phyloP scores from a whole-genome alignment of 2,888 invertebrate genomes.

The Dilophus febrilis region DNA sequence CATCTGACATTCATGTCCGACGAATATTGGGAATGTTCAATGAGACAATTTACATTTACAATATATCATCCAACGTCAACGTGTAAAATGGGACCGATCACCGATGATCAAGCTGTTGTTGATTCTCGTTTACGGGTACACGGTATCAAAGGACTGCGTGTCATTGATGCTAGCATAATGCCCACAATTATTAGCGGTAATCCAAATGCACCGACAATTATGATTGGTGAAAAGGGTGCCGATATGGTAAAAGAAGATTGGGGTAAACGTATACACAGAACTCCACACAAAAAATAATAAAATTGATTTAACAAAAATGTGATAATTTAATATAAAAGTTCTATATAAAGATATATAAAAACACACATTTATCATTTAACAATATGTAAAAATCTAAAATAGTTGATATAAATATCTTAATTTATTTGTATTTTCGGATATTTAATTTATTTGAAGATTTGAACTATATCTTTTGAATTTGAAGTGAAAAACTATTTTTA shows the following conservation, averaged over 20 bases:
- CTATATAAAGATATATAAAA: too few relatives aligned
- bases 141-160: slow-evolving; percentile 58
- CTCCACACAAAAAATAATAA: too few relatives aligned
- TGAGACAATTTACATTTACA: slow-evolving; percentile 64
- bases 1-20: slow-evolving; percentile 54
- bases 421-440: too few relatives aligned
- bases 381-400: too few relatives aligned
- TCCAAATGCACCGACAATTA: slow-evolving; percentile 76
- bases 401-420: too few relatives aligned
- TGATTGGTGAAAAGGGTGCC: slow-evolving; percentile 80
- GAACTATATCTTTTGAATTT: too few relatives aligned
- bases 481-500: too few relatives aligned
- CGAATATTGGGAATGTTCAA: slow-evolving; percentile 73
- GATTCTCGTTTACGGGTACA: slow-evolving; percentile 61
- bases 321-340: too few relatives aligned
- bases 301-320: too few relatives aligned
- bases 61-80: slow-evolving; percentile 77
- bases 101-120: slow-evolving; percentile 61
- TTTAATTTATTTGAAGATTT: too few relatives aligned
- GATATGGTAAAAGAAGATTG: slow-evolving; percentile 82
- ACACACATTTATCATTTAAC: too few relatives aligned
- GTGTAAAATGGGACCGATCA: slow-evolving; percentile 70
- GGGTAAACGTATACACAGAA: too few relatives aligned
- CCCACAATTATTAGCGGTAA: slow-evolving; percentile 78
- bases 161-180: slow-evolving; percentile 78